Evolutionary conservation across 2,888 invertebrate genomes (phyloP).

Genomic region (Epirrhoe alternata): DNA sequence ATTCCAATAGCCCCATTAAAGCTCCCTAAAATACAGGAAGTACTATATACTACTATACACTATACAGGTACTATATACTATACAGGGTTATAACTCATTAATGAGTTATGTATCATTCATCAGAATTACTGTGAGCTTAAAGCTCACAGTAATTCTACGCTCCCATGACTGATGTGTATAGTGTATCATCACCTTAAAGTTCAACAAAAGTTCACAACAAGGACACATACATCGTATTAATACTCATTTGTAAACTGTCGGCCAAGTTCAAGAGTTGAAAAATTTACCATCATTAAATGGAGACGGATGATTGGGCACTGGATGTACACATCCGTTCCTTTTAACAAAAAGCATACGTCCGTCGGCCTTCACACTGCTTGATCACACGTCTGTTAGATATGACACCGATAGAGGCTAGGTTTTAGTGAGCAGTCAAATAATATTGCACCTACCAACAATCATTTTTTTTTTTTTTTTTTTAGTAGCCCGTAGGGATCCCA

Average conservation of each 20-base stretch:
- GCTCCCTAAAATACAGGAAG: no score
- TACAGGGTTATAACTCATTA: no score
- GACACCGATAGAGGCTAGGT: not conserved
- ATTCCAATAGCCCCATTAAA: no score
- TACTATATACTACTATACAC: no score
- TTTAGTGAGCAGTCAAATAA: not conserved
- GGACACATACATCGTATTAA: slow-evolving; percentile 43
- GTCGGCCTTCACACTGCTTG: slow-evolving; percentile 67
- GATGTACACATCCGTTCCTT: slow-evolving; percentile 63
- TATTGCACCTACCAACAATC: not conserved
- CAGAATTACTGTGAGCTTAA: no score
- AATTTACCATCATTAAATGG: slow-evolving; percentile 55
- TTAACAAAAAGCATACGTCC: slow-evolving; percentile 69
- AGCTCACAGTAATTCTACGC: slow-evolving; percentile 26
- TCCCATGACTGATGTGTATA: slow-evolving; percentile 19
- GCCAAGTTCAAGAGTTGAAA: slow-evolving; percentile 70
- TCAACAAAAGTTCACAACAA: slow-evolving; percentile 45
- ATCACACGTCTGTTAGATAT: slow-evolving; percentile 32
- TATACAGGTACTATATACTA: no score
- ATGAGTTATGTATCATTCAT: no score
- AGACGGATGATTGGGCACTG: slow-evolving; percentile 61
- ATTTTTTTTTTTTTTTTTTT: no score
- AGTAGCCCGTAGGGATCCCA: no score
- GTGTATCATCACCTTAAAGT: slow-evolving; percentile 23
- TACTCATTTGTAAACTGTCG: slow-evolving; percentile 54